Conservation (phyloP, 1,140 invertebrate genomes). For the Andricus grossulariae region DNA sequence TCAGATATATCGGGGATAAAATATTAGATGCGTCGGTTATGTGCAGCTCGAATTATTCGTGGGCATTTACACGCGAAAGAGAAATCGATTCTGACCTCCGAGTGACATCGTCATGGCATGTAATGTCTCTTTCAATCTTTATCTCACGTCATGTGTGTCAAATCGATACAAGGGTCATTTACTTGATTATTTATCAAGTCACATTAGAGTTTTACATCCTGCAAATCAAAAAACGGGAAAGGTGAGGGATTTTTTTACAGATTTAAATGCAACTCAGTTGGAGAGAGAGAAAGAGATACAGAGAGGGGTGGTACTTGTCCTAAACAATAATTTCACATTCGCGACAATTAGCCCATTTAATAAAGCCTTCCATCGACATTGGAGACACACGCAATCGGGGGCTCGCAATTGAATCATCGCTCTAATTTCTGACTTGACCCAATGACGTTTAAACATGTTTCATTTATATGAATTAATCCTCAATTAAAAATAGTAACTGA, state of each 20-base stretch:
- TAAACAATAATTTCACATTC: slow-evolving; percentile 11
- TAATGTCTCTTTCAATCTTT: slow-evolving; percentile 23
- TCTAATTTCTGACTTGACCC: slow-evolving; percentile 13
- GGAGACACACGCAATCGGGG: slow-evolving; percentile 19
- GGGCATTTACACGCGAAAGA: slow-evolving; percentile 19
- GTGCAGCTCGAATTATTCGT: slow-evolving; percentile 16
- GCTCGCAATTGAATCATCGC: slow-evolving; percentile 24
- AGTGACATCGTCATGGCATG: not conserved
- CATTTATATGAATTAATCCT: slow-evolving; percentile 11
- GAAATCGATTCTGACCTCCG: slow-evolving; percentile 22
- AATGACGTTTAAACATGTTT: slow-evolving; percentile 13
- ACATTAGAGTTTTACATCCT: not conserved
- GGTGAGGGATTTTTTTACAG: too few relatives aligned
- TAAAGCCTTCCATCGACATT: slow-evolving; percentile 27
- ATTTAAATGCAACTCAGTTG: too few relatives aligned
- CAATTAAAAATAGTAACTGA: not conserved
- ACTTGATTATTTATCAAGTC: not conserved
- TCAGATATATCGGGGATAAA: slow-evolving; percentile 28
- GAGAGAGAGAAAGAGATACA: too few relatives aligned
- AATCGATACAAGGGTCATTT: not conserved
- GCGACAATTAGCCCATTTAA: slow-evolving; percentile 22
- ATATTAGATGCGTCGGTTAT: slow-evolving; percentile 23
- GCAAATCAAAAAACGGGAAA: not conserved
- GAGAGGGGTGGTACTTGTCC: not conserved
- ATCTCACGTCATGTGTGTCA: not conserved